Evolutionary conservation across 1,140 invertebrate genomes (phyloP), one percentile per base, ranked within the genome.

Genomic region (Caenorhabditis brenneri): DNA sequence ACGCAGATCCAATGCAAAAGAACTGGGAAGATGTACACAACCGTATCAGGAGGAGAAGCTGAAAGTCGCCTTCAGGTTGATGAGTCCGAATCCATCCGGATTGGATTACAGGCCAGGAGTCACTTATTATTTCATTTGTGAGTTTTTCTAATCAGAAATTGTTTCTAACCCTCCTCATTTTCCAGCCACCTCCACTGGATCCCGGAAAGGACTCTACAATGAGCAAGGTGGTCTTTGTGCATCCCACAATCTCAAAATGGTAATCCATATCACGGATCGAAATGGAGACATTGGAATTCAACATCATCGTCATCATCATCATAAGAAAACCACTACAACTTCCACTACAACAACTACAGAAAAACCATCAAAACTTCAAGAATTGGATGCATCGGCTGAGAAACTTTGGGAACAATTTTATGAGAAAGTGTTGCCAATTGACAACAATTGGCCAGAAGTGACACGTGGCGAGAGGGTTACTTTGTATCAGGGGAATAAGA

Each of bases 121-220:
- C 24, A 83, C 82, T 33, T 83, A 83, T 51, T 83, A 83, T 39
- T 83, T 83, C 33, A 83, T 83, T 46, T 83, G 82, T 83, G 31
- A 83, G 82, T 58, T 31, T 80, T 39, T 33, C 0, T 31, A 80
- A 7, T 36, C 7, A 3, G 33, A 51, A 29, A 48, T 48, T 79
- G 16, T n/a, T 7, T 1, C n/a, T 27, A n/a, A 79, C 2, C 3
- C 6, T 51, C 19, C 2, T 79, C 48, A 36, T 78, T 10, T 82
- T 83, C 39, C 82, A 83, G 82, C 82, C 9, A 83, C 82, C 15
- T 83, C 82, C 2, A 83, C 82, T 7, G 82, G 82, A 12, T 83
- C 82, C 29, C 31, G 48, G 16, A 48, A 39, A 1, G 82, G 82
- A n/a, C 82, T 83, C 6, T 39, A 83, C 29, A 83, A 83, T 27